These are phyloP conservation scores for Melanotaenia nigrans DNA, from an alignment of 2,797 vertebrate species.

Conservation along the genomic window DNA sequence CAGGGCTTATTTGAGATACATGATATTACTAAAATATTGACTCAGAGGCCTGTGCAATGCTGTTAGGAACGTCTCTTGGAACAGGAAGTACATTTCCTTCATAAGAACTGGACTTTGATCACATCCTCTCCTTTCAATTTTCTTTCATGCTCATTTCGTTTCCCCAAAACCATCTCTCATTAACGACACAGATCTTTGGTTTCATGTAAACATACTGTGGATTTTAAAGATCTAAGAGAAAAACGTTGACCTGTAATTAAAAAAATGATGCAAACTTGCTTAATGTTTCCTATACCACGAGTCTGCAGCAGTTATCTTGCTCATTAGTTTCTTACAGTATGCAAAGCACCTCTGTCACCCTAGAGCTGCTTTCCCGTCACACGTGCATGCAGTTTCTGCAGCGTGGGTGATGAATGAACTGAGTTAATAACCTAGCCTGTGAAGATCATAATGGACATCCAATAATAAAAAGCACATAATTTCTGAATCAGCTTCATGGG, in stretches of 20 bases:
- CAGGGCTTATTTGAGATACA: background rate
- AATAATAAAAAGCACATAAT: conserved; percentile 56
- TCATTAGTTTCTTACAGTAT: conserved; percentile 50
- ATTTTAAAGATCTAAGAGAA: conserved; percentile 38
- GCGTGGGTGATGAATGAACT: conserved; percentile 61
- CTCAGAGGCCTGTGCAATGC: conserved; percentile 10
- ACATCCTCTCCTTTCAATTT: background rate
- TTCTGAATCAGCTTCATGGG: conserved; percentile 29
- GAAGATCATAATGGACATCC: conserved; percentile 40
- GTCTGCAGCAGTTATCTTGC: conserved; percentile 19
- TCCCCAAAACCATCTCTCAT: background rate
- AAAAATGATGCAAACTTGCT: conserved; percentile 14
- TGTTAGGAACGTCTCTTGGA: background rate
- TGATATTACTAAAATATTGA: conserved; percentile 10
- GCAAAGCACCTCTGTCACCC: conserved; percentile 13
- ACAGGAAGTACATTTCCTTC: background rate
- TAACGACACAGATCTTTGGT: background rate
- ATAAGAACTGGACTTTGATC: background rate
- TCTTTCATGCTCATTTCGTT: conserved; percentile 1
- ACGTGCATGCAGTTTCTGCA: conserved; percentile 19
- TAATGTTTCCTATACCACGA: conserved; percentile 29
- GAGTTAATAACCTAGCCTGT: conserved; percentile 42
- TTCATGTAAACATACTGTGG: background rate
- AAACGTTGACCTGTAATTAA: conserved; percentile 54
- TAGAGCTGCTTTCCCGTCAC: conserved; percentile 32